These are phyloP conservation scores for Nymphalis polychloros DNA, from an alignment of 2,888 invertebrate species.

Conservation along the genomic window DNA sequence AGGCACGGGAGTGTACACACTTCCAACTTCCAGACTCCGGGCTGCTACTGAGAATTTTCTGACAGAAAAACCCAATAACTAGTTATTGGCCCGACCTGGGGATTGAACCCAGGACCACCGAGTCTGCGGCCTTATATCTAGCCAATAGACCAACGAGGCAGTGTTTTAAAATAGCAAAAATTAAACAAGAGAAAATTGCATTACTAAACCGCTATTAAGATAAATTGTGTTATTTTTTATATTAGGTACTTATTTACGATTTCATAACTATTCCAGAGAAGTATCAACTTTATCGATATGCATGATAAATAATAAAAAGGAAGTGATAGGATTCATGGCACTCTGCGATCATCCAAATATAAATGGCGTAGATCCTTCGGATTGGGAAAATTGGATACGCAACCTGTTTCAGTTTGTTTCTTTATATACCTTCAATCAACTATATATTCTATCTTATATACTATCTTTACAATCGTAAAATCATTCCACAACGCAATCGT, in stretches of 20 bases:
- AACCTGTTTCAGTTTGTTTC: conserved; percentile 67
- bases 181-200: not conserved
- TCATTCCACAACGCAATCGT: too few relatives aligned
- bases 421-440: too few relatives aligned
- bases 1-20: too few relatives aligned
- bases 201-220: too few relatives aligned
- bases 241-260: not conserved
- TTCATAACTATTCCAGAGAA: conserved; percentile 54
- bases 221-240: not conserved
- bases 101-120: too few relatives aligned
- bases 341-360: conserved; percentile 79
- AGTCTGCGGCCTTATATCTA: too few relatives aligned
- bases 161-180: too few relatives aligned
- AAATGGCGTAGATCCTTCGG: conserved; percentile 75
- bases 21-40: too few relatives aligned
- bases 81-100: too few relatives aligned
- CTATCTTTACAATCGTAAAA: not conserved
- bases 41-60: too few relatives aligned
- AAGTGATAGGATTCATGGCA: conserved; percentile 67
- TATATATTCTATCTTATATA: not conserved
- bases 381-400: conserved; percentile 78
- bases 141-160: too few relatives aligned
- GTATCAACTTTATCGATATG: conserved; percentile 76
- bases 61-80: too few relatives aligned
- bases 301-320: conserved; percentile 65